A percentile compares a stretch with the other conserved stretches of the same genome.
Evolutionary conservation across 2,888 invertebrate species (phyloP).

Genomic region (Drosophila tanythrix): DNA sequence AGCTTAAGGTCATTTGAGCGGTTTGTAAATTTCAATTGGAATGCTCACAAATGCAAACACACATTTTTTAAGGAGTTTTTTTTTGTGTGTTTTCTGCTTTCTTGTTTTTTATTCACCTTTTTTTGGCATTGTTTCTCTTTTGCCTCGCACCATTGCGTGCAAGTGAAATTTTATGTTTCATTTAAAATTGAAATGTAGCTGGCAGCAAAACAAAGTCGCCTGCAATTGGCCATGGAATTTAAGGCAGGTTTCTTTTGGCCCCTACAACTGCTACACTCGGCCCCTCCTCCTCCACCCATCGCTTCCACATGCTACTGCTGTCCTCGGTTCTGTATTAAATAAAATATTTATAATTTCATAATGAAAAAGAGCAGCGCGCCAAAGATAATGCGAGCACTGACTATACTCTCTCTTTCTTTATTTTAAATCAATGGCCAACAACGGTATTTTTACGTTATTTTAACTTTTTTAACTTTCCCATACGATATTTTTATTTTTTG

Average conservation of each 20-base stretch:
- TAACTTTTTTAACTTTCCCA: background rate
- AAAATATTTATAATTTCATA: slow-evolving; percentile 71
- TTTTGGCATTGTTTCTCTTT: slow-evolving; percentile 34
- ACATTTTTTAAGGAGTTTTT: slow-evolving; percentile 4
- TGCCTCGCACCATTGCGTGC: slow-evolving; percentile 46
- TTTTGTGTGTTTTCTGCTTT: slow-evolving; percentile 11
- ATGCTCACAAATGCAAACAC: slow-evolving; percentile 39
- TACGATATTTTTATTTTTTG: background rate
- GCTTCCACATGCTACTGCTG: slow-evolving; percentile 13
- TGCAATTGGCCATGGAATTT: slow-evolving; percentile 68
- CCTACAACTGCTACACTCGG: slow-evolving; percentile 6
- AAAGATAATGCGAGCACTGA: slow-evolving; percentile 45
- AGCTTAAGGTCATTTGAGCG: slow-evolving; percentile 72
- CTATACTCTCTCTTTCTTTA: slow-evolving; percentile 17
- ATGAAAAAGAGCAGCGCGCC: slow-evolving; percentile 58
- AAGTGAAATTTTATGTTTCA: slow-evolving; percentile 63
- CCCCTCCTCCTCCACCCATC: background rate
- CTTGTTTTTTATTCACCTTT: slow-evolving; percentile 11
- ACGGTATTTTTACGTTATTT: background rate
- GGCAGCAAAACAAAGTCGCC: slow-evolving; percentile 61
- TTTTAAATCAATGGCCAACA: background rate
- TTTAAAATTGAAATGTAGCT: slow-evolving; percentile 71
- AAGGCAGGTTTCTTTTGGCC: slow-evolving; percentile 33
- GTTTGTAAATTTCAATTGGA: slow-evolving; percentile 74
- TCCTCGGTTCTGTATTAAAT: slow-evolving; percentile 53